Base-by-base conservation (phyloP, 2,797 vertebrate genomes). In the Pipistrellus kuhlii region DNA sequence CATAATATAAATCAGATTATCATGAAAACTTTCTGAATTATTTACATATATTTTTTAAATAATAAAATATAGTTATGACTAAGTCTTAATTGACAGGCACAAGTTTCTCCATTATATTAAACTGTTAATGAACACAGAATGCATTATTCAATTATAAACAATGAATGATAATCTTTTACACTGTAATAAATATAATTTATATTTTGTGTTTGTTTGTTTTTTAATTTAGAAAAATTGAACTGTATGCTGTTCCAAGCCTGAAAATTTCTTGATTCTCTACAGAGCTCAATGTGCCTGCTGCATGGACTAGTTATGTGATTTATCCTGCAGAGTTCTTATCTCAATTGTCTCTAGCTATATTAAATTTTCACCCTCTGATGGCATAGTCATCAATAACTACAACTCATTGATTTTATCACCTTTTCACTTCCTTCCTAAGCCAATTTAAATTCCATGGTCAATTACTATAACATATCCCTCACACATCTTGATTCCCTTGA, bases 11-110 rank as follows among this genome's bases (percentile, higher is more conserved):
- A 62, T 91, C 46, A 68, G 21, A 86, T 80, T 86, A 80, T 23
- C 35, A n/a, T 80, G 6, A n/a, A 88, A 91, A 80, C 12, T 86
- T 55, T 91, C 53, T 76, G 30, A 66, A 88, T 89, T 94, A 59
- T 86, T 78, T n/a, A 77, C 3, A 38, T 41, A 12, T 66, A 27
- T 91, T 51, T 89, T 76, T 80, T 38, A 86, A 59, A 93, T 69
- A 93, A 76, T 55, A 78, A 88, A 95, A 53, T 91, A 71, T 48
- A 83, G 6, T 46, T 94, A 71, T 27, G 10, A 11, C 57, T 94
- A 91, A 84, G 7, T 46, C 35, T 85, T 59, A 85, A 15, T 27
- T 89, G 69, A 89, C 32, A 71, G 59, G 12, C 51, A 80, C 20
- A 94, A 44, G 0, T 46, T 87, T 72, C 66, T 62, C 12, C 25